phyloP scores from a whole-genome alignment of 2,113 vertebrate genomes.

The Erpornis zantholeuca region DNA sequence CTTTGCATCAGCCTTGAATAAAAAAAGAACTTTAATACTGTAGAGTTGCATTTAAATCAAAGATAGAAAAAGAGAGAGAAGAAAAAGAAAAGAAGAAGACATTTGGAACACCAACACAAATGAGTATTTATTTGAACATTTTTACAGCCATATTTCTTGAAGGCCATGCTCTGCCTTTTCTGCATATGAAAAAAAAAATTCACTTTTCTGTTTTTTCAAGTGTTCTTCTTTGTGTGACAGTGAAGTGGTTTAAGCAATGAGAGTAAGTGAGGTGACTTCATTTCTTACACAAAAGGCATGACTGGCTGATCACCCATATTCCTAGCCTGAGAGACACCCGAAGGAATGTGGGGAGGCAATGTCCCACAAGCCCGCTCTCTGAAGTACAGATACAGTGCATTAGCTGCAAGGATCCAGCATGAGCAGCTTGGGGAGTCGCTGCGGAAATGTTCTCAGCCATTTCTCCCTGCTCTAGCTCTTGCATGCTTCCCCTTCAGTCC shows the following conservation, averaged over 20 bases:
- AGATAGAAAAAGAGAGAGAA: rapidly evolving
- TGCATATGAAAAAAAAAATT: neutral
- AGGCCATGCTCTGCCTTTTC: neutral
- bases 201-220: neutral
- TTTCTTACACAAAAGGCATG: neutral
- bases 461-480: neutral
- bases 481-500: neutral
- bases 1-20: neutral
- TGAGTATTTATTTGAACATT: neutral
- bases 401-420: neutral
- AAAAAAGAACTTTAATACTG: neutral
- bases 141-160: neutral
- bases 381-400: neutral
- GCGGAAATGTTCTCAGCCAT: neutral
- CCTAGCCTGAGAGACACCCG: neutral
- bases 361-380: rapidly evolving
- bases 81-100: neutral
- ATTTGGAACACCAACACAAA: neutral
- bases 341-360: neutral
- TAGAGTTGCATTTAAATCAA: neutral
- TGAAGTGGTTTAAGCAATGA: neutral
- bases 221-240: neutral
- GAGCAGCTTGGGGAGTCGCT: neutral
- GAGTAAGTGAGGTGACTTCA: neutral
- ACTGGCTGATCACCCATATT: neutral